Conservation (phyloP, 2,888 invertebrate genomes). For the Tenthredo mesomela region DNA sequence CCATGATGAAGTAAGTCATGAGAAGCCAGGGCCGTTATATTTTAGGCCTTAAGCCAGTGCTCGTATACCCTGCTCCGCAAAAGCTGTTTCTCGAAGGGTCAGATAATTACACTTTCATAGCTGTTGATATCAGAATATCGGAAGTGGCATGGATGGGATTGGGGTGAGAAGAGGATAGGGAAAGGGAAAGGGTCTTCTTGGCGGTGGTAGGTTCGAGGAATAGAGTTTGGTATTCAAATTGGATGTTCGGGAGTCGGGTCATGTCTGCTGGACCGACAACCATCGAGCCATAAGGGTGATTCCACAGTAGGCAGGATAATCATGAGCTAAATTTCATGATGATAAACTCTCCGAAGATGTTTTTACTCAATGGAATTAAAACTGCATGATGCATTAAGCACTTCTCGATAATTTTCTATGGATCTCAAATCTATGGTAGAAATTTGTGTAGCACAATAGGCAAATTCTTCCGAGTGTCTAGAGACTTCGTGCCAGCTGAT, state of each 20-base stretch:
- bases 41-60: background rate
- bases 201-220: background rate
- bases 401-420: background rate
- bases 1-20: background rate
- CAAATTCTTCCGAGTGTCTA: background rate
- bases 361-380: background rate
- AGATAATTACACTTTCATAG: slow-evolving; percentile 26
- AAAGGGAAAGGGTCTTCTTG: background rate
- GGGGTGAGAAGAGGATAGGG: background rate
- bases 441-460: too few relatives aligned
- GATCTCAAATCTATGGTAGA: background rate
- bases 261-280: slow-evolving; percentile 1
- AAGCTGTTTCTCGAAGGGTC: slow-evolving; percentile 11
- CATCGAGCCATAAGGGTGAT: background rate
- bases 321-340: background rate
- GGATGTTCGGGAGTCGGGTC: slow-evolving; percentile 9
- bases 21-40: background rate
- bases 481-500: background rate
- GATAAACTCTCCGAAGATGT: background rate
- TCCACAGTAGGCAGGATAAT: background rate
- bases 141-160: background rate
- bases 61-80: background rate
- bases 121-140: slow-evolving; percentile 25
- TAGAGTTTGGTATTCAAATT: slow-evolving; percentile 47
- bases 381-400: background rate